Evolutionary conservation across 2,888 invertebrate genomes (phyloP).

Genomic region (Mimachlamys varia): DNA sequence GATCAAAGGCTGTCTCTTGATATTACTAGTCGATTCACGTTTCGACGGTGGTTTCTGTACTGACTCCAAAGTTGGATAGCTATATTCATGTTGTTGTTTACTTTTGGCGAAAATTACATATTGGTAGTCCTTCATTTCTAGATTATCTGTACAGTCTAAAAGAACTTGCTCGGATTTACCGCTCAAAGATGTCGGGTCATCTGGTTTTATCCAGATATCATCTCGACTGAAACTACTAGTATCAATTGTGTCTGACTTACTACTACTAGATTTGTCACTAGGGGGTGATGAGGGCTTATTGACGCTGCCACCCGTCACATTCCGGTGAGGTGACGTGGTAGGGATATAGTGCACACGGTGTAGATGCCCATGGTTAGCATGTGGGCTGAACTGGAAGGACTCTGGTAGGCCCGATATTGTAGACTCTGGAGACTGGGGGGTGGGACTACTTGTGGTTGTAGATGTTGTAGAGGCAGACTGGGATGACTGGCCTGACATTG

Average conservation of each 20-base stretch:
- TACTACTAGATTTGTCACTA: conserved; percentile 69
- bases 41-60: conserved; percentile 72
- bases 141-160: conserved; percentile 64
- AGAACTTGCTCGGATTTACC: conserved; percentile 74
- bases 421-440: conserved; percentile 74
- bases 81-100: conserved; percentile 88
- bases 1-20: conserved; percentile 64
- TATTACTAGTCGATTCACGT: conserved; percentile 72
- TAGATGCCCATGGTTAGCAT: conserved; percentile 80
- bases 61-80: conserved; percentile 88
- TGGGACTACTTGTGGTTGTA: conserved; percentile 78
- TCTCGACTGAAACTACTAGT: conserved; percentile 69
- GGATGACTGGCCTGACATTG: conserved; percentile 84
- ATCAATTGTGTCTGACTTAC: conserved; percentile 67
- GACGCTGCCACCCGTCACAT: conserved; percentile 43
- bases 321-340: conserved; percentile 74
- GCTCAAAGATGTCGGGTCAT: conserved; percentile 70
- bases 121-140: conserved; percentile 72
- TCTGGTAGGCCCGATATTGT: conserved; percentile 70
- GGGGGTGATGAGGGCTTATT: conserved; percentile 67
- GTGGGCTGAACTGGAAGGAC: conserved; percentile 70
- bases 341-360: conserved; percentile 86
- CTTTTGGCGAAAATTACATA: conserved; percentile 75
- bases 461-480: conserved; percentile 80
- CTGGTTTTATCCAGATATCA: conserved; percentile 70